Conservation (phyloP, 2,888 invertebrate genomes). For the Mesoligia furuncula region DNA sequence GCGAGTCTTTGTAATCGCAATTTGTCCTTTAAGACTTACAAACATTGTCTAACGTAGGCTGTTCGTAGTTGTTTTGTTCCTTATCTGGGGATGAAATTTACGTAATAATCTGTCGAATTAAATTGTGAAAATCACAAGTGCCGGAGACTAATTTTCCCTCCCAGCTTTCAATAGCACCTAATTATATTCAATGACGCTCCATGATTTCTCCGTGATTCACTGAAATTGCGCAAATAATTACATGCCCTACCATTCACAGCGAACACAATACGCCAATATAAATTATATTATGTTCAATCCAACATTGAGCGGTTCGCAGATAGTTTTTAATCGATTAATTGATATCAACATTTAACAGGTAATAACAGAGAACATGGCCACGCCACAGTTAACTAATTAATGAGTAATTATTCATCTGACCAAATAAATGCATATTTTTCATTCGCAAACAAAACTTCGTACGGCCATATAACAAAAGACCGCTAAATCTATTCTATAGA, state of each 20-base stretch:
- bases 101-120: constrained; percentile 23
- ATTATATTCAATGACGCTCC: constrained; percentile 50
- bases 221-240: constrained; percentile 46
- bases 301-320: constrained; percentile 29
- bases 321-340: constrained; percentile 56
- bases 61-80: background rate
- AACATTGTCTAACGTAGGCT: constrained; percentile 31
- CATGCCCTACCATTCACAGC: constrained; percentile 33
- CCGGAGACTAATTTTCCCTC: constrained; percentile 35
- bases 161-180: constrained; percentile 50
- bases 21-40: constrained; percentile 36
- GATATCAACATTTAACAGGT: constrained; percentile 65
- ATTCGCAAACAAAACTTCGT: constrained; percentile 60
- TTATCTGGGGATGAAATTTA: constrained; percentile 7
- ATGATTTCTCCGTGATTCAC: constrained; percentile 50
- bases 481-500: constrained; percentile 48
- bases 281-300: constrained; percentile 41
- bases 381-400: constrained; percentile 67
- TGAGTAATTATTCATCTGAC: constrained; percentile 65
- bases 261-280: constrained; percentile 40
- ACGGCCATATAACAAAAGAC: constrained; percentile 52
- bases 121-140: constrained; percentile 36
- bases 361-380: constrained; percentile 61
- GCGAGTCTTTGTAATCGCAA: constrained; percentile 46
- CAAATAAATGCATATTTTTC: constrained; percentile 60